Conservation (phyloP, 2,888 invertebrate genomes). For the Drosophila kanekoi region DNA sequence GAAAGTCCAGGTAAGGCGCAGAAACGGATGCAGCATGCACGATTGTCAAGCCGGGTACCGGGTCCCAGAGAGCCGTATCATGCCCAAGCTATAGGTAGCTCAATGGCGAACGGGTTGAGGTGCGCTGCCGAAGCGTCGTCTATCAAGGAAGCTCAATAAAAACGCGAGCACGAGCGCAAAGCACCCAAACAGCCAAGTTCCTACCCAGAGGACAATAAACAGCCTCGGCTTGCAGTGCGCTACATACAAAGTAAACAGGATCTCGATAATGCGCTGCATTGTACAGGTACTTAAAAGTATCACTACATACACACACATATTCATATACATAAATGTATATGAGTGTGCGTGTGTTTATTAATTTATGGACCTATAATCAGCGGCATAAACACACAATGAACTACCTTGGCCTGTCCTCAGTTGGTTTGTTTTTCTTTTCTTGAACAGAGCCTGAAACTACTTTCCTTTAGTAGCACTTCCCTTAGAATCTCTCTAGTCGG, state of each 20-base stretch:
- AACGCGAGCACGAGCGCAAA: constrained; percentile 21
- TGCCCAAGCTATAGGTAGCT: too few relatives aligned
- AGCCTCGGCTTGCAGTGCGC: constrained; percentile 5
- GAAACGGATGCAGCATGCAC: constrained; percentile 43
- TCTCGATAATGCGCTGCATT: constrained; percentile 45
- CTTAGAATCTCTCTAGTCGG: too few relatives aligned
- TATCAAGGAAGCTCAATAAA: constrained; percentile 43
- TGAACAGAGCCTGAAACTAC: too few relatives aligned
- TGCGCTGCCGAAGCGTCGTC: too few relatives aligned
- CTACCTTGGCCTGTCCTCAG: not conserved
- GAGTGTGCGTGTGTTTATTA: constrained; percentile 8
- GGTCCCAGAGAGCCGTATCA: too few relatives aligned
- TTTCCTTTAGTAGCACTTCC: too few relatives aligned
- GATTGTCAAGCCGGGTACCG: constrained; percentile 3
- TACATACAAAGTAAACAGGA: constrained; percentile 21
- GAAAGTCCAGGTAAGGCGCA: constrained; percentile 28
- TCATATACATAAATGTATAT: not conserved
- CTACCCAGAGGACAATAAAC: constrained; percentile 29
- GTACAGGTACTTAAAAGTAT: constrained; percentile 49
- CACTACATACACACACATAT: not conserved
- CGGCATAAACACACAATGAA: constrained; percentile 20
- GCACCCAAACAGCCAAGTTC: constrained; percentile 12
- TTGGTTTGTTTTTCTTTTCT: not conserved
- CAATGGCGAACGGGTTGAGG: too few relatives aligned
- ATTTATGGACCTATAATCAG: constrained; percentile 24